Base-by-base conservation (phyloP, 2,888 invertebrate species). In the Netelia melanura region DNA sequence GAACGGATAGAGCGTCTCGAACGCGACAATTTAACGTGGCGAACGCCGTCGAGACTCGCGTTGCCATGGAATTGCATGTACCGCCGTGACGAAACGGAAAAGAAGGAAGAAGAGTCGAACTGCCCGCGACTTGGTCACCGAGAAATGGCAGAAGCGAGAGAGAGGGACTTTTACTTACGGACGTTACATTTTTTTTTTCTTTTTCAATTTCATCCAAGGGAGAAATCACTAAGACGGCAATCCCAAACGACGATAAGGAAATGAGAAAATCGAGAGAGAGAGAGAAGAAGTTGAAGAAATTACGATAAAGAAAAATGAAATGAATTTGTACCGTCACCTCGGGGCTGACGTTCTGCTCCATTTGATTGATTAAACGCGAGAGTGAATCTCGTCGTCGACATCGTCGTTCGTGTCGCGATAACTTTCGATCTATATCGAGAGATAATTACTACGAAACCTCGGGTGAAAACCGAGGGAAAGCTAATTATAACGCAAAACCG, bases 1-100 rank as follows among this genome's bases (percentile, higher is more conserved):
- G 54, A 78, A 74, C 84, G 81, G 38, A 78, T 43, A 11, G 79
- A 80, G 75, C 85, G 81, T 82, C 78, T 70, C 78, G 84, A 84
- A 85, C 70, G 71, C 65, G 76, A 84, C 84, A 76, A 82, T 82
- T 80, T 82, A 67, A 44, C 82, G 72, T 54, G 74, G 70, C 62
- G 43, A 65, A 52, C 43, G 48, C 14, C 14, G 43, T 44, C 74
- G 11, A 23, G 54, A 23, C 75, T 54, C 64, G 44, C 43, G 80
- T 58, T 5, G 30, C 14, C 25, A 62, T 8, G 74, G 82, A 82
- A 85, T 79, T 76, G 76, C 82, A 83, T 82, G 75, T 71, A 52
- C 64, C 9, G 43, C 71, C 85, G 79, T 79, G 82, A 85, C 85
- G 79, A 82, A 82, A 82, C 75, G 14, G 62, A 79, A 71, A 62